Conservation (phyloP, 2,113 vertebrate genomes). For the Phaetusa simplex region DNA sequence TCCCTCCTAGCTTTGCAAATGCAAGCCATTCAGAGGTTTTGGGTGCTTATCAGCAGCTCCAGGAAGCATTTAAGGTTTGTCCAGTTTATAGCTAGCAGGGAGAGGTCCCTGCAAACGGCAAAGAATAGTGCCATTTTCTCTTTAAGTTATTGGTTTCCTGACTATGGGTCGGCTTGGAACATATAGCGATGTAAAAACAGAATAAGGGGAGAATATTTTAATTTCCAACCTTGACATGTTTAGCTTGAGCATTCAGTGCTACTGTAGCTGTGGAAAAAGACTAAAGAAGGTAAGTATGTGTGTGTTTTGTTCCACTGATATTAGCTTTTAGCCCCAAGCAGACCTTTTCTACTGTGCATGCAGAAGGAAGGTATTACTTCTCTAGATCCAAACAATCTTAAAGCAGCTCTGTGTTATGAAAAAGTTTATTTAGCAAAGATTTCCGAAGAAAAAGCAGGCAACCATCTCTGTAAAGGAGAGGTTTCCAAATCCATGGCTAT, state of each 20-base stretch:
- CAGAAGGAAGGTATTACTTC: neutral
- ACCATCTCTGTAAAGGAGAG: neutral
- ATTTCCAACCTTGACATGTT: neutral
- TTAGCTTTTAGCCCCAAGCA: neutral
- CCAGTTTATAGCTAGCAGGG: neutral
- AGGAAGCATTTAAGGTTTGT: constrained; percentile 10
- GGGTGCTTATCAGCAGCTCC: constrained; percentile 42
- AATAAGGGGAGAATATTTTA: neutral
- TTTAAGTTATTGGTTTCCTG: constrained; percentile 9
- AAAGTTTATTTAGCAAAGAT: neutral
- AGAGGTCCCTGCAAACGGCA: neutral
- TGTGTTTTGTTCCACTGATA: neutral
- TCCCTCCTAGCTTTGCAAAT: constrained; percentile 38
- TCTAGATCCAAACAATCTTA: neutral
- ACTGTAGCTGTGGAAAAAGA: neutral
- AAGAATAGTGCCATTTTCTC: constrained; percentile 15
- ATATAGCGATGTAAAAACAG: neutral
- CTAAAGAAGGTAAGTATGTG: neutral
- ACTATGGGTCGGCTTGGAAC: neutral
- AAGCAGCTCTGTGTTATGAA: neutral
- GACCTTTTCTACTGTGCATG: neutral
- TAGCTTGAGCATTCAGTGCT: neutral
- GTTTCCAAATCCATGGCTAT: neutral
- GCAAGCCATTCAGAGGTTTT: constrained; percentile 29
- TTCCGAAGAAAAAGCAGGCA: neutral